Conservation (phyloP, 37 sponge, comb jelly and placozoan genomes). For the Petrosia ficiformis region DNA sequence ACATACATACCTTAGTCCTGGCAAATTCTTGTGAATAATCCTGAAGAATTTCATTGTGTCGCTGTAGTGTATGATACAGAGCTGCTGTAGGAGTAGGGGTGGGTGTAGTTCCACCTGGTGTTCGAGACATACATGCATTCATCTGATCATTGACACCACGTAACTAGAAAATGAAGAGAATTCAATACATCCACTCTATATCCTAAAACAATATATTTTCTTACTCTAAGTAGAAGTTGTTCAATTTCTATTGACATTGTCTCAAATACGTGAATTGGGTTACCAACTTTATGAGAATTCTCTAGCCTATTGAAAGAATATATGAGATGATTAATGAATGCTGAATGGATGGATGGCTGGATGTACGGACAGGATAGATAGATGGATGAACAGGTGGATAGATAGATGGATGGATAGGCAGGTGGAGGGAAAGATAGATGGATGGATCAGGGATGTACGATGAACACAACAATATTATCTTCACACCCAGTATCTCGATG, state of each 20-base stretch:
- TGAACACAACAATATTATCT: background rate
- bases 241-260: conserved; percentile 89
- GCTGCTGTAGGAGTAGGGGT: conserved; percentile 51
- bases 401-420: too few relatives aligned
- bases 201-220: background rate
- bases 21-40: conserved; percentile 93
- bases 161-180: conserved; percentile 38
- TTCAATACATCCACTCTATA: conserved; percentile 11
- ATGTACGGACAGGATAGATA: too few relatives aligned
- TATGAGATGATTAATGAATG: background rate
- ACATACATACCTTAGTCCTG: conserved; percentile 73
- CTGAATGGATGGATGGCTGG: too few relatives aligned
- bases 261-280: conserved; percentile 81
- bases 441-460: too few relatives aligned
- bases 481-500: conserved; percentile 44
- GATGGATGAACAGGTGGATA: too few relatives aligned
- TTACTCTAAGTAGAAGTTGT: conserved; percentile 31
- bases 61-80: conserved; percentile 89
- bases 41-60: conserved; percentile 95
- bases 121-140: conserved; percentile 62
- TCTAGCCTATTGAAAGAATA: conserved; percentile 1
- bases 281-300: conserved; percentile 14
- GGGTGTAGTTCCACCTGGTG: too few relatives aligned
- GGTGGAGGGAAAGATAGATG: too few relatives aligned
- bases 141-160: conserved; percentile 61